Percentiles rank a stretch among this genome's conserved stretches.
These are phyloP conservation scores for Triops longicaudatus DNA, from an alignment of 1,140 invertebrate genomes.

Conservation along the genomic window DNA sequence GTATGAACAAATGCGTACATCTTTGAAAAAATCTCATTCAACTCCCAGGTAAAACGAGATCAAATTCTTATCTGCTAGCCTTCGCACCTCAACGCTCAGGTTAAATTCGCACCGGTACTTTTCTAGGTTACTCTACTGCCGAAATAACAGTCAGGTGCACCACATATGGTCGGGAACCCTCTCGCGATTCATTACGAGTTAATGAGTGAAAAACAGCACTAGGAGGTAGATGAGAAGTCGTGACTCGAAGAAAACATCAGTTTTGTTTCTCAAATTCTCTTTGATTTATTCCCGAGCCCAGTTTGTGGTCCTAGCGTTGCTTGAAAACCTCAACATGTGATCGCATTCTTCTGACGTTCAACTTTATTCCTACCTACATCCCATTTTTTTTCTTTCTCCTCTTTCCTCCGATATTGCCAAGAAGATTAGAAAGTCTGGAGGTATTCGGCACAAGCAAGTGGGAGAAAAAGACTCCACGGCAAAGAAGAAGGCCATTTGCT, in stretches of 20 bases:
- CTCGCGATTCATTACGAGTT: background rate
- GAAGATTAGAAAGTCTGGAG: background rate
- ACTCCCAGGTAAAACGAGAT: too few relatives aligned
- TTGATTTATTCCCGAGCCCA: too few relatives aligned
- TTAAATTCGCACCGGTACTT: too few relatives aligned
- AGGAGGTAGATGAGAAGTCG: background rate
- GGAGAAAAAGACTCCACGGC: background rate
- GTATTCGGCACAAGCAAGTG: background rate
- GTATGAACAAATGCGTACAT: too few relatives aligned
- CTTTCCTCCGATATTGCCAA: background rate
- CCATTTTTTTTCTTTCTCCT: background rate
- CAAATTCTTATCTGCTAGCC: too few relatives aligned
- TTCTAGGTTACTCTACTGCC: background rate
- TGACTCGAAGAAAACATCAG: background rate
- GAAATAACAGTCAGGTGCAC: background rate
- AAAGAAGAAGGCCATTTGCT: background rate
- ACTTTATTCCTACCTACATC: background rate
- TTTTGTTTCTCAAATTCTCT: too few relatives aligned
- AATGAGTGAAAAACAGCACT: conserved; percentile 11
- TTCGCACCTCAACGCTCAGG: too few relatives aligned
- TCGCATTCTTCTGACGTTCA: background rate
- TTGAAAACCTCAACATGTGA: background rate
- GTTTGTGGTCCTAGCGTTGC: too few relatives aligned
- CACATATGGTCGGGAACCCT: background rate
- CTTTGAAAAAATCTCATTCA: too few relatives aligned